Conservation (phyloP, 2,797 vertebrate species). For the Melanogrammus aeglefinus region DNA sequence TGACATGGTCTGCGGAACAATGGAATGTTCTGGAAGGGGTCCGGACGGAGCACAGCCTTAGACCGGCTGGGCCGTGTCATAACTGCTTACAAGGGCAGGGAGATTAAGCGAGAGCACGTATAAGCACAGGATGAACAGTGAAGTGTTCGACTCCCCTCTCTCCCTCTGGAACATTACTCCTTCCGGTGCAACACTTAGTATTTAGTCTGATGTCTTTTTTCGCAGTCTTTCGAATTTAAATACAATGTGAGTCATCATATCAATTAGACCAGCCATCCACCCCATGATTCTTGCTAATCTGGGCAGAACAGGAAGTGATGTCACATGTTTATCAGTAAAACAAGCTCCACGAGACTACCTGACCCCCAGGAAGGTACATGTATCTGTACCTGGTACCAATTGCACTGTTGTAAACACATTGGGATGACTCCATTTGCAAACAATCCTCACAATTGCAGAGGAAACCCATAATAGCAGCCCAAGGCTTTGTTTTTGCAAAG, state of each 20-base stretch:
- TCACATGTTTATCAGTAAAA: background rate
- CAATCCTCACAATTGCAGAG: background rate
- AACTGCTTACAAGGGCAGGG: constrained; percentile 37
- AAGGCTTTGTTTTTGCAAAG: background rate
- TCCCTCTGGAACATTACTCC: constrained; percentile 6
- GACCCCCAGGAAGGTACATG: background rate
- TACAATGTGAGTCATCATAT: background rate
- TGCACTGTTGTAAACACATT: background rate
- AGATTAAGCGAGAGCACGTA: constrained; percentile 36
- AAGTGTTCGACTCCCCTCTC: constrained; percentile 30
- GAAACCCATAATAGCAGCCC: background rate
- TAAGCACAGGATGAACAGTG: constrained; percentile 25
- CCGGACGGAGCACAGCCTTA: constrained; percentile 21
- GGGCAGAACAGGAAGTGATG: background rate
- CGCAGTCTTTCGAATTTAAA: background rate
- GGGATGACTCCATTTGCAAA: background rate
- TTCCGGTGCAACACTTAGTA: constrained; percentile 9
- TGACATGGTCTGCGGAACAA: constrained; percentile 26
- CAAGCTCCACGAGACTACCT: background rate
- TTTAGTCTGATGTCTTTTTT: background rate
- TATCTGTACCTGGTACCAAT: background rate
- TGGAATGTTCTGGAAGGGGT: constrained; percentile 34
- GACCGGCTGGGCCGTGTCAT: constrained; percentile 45
- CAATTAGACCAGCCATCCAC: background rate
- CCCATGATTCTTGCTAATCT: background rate